A percentile compares a stretch with the other conserved stretches of the same genome.
phyloP scores from a whole-genome alignment of 1,140 invertebrate genomes.

The Uloborus diversus region DNA sequence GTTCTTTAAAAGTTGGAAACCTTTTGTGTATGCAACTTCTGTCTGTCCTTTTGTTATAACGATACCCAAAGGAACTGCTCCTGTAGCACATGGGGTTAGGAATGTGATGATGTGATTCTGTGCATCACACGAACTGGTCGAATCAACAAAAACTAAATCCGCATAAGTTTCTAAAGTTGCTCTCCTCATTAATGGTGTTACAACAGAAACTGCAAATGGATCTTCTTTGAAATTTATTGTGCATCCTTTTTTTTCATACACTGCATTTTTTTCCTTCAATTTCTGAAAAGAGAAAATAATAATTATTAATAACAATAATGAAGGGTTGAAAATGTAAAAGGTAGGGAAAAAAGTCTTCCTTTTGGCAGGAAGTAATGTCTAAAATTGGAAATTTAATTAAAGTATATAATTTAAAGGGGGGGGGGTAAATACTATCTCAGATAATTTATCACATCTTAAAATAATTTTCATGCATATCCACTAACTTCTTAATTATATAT shows the following conservation, averaged over 20 bases:
- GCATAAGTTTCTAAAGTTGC: neutral
- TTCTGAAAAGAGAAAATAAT: neutral
- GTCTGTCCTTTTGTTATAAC: neutral
- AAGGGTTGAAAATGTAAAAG: neutral
- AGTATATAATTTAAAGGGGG: neutral
- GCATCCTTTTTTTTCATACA: neutral
- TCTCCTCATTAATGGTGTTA: neutral
- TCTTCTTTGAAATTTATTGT: neutral
- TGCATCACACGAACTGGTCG: neutral
- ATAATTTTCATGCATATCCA: neutral
- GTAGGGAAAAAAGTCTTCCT: too few relatives aligned
- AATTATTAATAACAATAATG: neutral
- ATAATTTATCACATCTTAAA: neutral
- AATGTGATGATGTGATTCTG: neutral
- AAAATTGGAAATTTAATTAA: neutral
- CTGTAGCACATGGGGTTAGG: neutral
- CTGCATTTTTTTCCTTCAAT: neutral
- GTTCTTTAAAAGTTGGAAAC: neutral
- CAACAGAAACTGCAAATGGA: neutral
- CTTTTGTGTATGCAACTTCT: neutral
- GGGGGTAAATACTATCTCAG: neutral
- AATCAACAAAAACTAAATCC: neutral
- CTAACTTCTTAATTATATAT: neutral
- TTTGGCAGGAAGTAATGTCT: neutral
- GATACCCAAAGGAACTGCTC: neutral